Conservation (phyloP, 2,113 vertebrate species). For the Paramisgurnus dabryanus region DNA sequence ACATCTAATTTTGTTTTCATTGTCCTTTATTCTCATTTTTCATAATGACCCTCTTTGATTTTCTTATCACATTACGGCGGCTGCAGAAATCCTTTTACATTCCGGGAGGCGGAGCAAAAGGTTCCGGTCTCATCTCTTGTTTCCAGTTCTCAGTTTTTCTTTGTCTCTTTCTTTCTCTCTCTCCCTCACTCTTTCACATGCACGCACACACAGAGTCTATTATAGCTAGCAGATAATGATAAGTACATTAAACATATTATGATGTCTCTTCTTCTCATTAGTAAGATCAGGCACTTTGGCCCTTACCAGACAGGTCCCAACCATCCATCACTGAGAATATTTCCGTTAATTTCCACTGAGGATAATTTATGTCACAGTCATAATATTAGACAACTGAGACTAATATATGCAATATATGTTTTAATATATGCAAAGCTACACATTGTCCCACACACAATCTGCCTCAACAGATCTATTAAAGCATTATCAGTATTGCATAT, state of each 20-base stretch:
- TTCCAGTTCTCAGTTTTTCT: not conserved
- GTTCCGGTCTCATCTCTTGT: slow-evolving; percentile 11
- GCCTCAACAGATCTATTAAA: no score
- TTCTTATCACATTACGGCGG: slow-evolving; percentile 25
- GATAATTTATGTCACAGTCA: not conserved
- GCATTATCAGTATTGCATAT: no score
- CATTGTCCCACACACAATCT: no score
- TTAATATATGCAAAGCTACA: no score
- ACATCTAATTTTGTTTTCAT: not conserved
- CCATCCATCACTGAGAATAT: slow-evolving; percentile 6
- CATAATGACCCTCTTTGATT: slow-evolving; percentile 27
- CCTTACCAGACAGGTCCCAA: not conserved
- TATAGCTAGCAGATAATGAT: slow-evolving; percentile 13
- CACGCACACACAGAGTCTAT: not conserved
- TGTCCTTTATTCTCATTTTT: slow-evolving; percentile 29
- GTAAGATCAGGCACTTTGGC: not conserved
- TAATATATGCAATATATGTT: no score
- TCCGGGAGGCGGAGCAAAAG: slow-evolving; percentile 14
- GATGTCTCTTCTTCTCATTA: slow-evolving; percentile 27
- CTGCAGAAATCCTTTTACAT: slow-evolving; percentile 11
- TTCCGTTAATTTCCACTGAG: slow-evolving; percentile 4
- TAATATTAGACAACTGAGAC: not conserved
- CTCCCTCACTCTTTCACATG: no score
- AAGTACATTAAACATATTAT: slow-evolving; percentile 27
- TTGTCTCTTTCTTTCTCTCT: not conserved